Conservation (phyloP, 2,797 vertebrate genomes). For the Mus minutoides region DNA sequence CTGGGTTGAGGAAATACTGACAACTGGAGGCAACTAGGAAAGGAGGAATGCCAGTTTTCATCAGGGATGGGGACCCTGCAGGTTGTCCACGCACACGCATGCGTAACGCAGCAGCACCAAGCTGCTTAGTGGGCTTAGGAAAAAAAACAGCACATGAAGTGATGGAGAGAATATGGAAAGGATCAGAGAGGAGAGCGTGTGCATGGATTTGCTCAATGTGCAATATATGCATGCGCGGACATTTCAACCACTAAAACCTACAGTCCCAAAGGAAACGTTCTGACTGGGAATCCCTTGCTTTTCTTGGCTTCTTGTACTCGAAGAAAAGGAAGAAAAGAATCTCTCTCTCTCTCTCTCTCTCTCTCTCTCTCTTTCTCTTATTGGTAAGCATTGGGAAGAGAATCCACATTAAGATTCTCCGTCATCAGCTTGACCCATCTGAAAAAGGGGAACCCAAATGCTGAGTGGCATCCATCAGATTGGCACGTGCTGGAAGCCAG, state of each 20-base stretch:
- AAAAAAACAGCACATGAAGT: background rate
- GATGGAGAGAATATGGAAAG: no score
- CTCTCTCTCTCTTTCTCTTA: background rate
- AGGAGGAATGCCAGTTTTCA: background rate
- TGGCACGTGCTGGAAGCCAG: no score
- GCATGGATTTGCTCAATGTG: background rate
- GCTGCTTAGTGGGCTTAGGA: background rate
- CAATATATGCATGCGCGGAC: background rate
- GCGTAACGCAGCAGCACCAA: background rate
- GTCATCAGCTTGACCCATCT: no score
- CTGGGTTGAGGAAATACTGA: background rate
- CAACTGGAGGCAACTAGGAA: background rate
- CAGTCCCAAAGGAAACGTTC: background rate
- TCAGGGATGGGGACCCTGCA: background rate
- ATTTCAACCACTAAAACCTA: background rate
- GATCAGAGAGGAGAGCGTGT: background rate
- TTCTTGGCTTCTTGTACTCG: background rate
- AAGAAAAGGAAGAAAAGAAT: background rate
- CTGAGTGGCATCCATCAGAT: accelerated
- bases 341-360: no score
- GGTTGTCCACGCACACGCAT: background rate
- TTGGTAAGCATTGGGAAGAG: background rate
- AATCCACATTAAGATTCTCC: background rate
- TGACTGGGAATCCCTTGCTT: background rate
- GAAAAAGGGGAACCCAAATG: background rate